These are phyloP conservation scores for Siphamia tubifer DNA, from an alignment of 2,113 vertebrate species.

Conservation along the genomic window DNA sequence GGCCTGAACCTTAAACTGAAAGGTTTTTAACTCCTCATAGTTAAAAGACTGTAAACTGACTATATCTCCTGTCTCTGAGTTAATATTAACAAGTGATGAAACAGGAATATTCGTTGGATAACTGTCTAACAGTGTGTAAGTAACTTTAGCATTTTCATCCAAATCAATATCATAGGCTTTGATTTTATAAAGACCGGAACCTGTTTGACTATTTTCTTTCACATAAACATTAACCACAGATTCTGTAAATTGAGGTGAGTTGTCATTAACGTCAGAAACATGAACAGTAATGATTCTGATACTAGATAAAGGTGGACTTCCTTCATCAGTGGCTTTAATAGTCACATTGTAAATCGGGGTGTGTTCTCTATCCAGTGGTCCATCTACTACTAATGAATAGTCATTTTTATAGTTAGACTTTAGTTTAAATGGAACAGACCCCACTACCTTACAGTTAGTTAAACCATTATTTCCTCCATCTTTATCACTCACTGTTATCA, in stretches of 20 bases:
- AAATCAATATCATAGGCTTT: conserved; percentile 81
- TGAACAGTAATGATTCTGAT: conserved; percentile 73
- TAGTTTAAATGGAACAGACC: conserved; percentile 43
- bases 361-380: conserved; percentile 83
- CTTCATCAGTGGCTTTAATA: conserved; percentile 82
- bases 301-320: conserved; percentile 79
- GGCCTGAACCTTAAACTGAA: conserved; percentile 20
- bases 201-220: conserved; percentile 83
- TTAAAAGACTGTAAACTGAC: conserved; percentile 55
- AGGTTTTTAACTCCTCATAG: conserved; percentile 37
- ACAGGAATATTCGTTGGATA: conserved; percentile 60
- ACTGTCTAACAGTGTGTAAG: conserved; percentile 75
- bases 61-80: conserved; percentile 25
- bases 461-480: conserved; percentile 74
- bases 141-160: conserved; percentile 79
- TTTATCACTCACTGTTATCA: conserved; percentile 83
- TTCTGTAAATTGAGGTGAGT: conserved; percentile 80
- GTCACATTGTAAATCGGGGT: conserved; percentile 80
- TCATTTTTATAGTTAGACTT: conserved; percentile 85
- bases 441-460: conserved; percentile 38
- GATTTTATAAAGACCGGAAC: conserved; percentile 74
- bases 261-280: conserved; percentile 89
- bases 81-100: conserved; percentile 78
- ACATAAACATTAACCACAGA: conserved; percentile 76
- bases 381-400: conserved; percentile 84